Evolutionary conservation across 2,797 vertebrate genomes (phyloP).

Genomic region (Columba guinea): DNA sequence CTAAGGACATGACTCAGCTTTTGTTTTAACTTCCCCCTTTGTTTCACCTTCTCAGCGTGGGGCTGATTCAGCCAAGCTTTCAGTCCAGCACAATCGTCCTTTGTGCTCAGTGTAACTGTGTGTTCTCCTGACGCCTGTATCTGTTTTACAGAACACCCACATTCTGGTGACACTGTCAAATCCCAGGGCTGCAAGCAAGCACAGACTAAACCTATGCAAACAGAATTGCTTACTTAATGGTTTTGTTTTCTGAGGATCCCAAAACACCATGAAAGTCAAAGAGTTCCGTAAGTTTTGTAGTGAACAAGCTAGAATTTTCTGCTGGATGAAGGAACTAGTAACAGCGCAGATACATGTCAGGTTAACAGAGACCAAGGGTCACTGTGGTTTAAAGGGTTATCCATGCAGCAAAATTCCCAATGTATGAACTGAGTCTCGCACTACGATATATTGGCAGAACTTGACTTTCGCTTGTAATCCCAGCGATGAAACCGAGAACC

Average conservation of each 20-base stretch:
- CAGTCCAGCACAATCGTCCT: not conserved
- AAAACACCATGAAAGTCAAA: not conserved
- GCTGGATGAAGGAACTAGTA: not conserved
- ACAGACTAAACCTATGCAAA: not conserved
- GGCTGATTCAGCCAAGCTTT: not conserved
- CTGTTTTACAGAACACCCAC: not conserved
- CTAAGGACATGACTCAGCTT: conserved; percentile 27
- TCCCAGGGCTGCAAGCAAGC: not conserved
- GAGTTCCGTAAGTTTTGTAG: not conserved
- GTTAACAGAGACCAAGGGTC: not conserved
- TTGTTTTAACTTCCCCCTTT: not conserved
- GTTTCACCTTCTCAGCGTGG: conserved; percentile 3
- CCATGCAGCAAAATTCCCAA: not conserved
- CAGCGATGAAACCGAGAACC: not conserved
- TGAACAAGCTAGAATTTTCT: not conserved
- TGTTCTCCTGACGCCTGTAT: not conserved
- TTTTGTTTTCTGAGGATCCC: not conserved
- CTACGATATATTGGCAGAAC: not conserved
- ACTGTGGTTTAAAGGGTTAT: not conserved
- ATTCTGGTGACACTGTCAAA: not conserved
- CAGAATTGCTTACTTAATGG: not conserved
- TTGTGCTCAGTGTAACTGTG: not conserved
- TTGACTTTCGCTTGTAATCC: not conserved
- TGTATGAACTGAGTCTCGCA: not conserved
- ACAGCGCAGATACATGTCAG: not conserved